Percentiles rank a stretch among this genome's conserved stretches.
phyloP scores from a whole-genome alignment of 2,888 invertebrate genomes.

The Caenorhabditis uteleia region DNA sequence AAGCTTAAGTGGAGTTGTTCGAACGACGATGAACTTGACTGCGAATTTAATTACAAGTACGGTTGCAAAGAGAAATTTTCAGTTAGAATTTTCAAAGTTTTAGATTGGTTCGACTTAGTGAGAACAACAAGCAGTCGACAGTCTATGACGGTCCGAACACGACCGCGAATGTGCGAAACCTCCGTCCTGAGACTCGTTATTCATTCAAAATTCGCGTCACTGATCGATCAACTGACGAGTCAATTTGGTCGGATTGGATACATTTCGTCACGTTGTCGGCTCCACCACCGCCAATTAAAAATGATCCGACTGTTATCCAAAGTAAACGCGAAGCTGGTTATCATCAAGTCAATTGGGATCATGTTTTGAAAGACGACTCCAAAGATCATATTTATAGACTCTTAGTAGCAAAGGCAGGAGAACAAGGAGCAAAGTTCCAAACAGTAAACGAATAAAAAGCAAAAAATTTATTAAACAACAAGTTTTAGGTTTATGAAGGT shows the following conservation, averaged over 20 bases:
- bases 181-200: conserved; percentile 80
- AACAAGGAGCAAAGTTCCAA: conserved; percentile 40
- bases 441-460: conserved; percentile 29
- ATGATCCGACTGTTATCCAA: conserved; percentile 76
- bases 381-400: conserved; percentile 19
- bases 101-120: conserved; percentile 23
- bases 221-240: conserved; percentile 76
- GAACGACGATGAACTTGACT: too few relatives aligned
- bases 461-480: background rate
- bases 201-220: conserved; percentile 83
- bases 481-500: conserved; percentile 73
- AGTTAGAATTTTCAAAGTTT: conserved; percentile 3
- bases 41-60: too few relatives aligned
- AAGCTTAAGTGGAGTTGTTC: too few relatives aligned
- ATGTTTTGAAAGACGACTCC: conserved; percentile 16
- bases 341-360: conserved; percentile 44
- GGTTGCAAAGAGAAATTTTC: too few relatives aligned
- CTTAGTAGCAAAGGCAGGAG: conserved; percentile 16
- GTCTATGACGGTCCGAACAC: conserved; percentile 52
- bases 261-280: conserved; percentile 80
- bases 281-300: conserved; percentile 81
- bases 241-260: conserved; percentile 79
- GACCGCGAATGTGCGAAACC: conserved; percentile 49
- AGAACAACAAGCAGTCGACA: conserved; percentile 13
- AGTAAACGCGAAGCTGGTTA: conserved; percentile 7